Conservation (phyloP, 2,113 vertebrate genomes). For the Menidia beryllina region DNA sequence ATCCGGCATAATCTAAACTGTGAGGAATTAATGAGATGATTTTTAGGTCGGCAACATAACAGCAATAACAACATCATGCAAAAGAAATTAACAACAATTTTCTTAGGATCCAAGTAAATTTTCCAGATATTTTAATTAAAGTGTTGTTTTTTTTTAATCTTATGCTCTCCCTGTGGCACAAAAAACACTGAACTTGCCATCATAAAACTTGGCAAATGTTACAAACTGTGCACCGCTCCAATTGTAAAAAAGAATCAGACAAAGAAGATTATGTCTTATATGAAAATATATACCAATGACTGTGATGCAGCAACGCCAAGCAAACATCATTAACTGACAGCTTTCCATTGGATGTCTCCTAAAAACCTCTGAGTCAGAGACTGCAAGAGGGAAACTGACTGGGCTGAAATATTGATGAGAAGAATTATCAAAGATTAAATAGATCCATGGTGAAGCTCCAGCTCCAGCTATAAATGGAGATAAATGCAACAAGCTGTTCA, state of each 20-base stretch:
- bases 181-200: neutral
- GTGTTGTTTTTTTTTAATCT: neutral
- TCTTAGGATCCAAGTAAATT: too few species aligned
- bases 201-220: neutral
- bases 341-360: neutral
- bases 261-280: too few species aligned
- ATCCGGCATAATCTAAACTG: slow-evolving; percentile 37
- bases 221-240: neutral
- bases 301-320: neutral
- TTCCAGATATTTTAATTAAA: too few species aligned
- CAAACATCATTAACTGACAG: neutral
- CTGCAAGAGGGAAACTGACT: slow-evolving; percentile 23
- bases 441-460: slow-evolving; percentile 14
- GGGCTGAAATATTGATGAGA: slow-evolving; percentile 62
- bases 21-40: slow-evolving; percentile 42
- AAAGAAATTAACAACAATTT: too few species aligned
- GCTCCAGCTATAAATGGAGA: slow-evolving; percentile 24
- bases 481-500: slow-evolving; percentile 21
- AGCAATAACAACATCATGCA: too few species aligned
- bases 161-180: neutral
- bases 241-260: neutral
- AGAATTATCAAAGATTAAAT: slow-evolving; percentile 61
- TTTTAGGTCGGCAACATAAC: slow-evolving; percentile 21
- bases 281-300: neutral
- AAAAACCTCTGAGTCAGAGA: slow-evolving; percentile 16